Conservation (phyloP, 2,888 invertebrate species). For the Abrostola triplasia region DNA sequence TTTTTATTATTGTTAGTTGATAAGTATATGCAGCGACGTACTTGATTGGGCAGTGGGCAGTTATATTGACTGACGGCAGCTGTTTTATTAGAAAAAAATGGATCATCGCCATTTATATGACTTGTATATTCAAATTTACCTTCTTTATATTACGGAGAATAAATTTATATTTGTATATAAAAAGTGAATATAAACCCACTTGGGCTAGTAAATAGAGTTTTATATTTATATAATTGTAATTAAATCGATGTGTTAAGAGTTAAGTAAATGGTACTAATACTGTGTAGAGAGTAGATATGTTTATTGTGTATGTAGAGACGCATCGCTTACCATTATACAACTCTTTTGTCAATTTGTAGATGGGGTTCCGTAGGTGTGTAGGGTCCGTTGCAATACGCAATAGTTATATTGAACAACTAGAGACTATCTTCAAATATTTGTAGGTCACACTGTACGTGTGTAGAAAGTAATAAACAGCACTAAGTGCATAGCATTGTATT, state of each 20-base stretch:
- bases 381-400: slow-evolving; percentile 38
- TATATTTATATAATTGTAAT: slow-evolving; percentile 66
- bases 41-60: slow-evolving; percentile 31
- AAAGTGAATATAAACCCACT: slow-evolving; percentile 64
- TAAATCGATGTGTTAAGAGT: slow-evolving; percentile 56
- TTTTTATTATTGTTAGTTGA: slow-evolving; percentile 60
- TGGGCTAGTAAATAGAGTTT: slow-evolving; percentile 64
- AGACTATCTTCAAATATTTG: slow-evolving; percentile 23
- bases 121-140: slow-evolving; percentile 69
- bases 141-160: slow-evolving; percentile 65
- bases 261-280: slow-evolving; percentile 73
- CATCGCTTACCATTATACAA: slow-evolving; percentile 58
- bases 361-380: slow-evolving; percentile 50
- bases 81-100: slow-evolving; percentile 60
- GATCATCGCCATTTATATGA: slow-evolving; percentile 63
- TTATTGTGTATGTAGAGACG: slow-evolving; percentile 53
- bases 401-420: slow-evolving; percentile 24
- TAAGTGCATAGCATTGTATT: slow-evolving; percentile 23
- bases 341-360: slow-evolving; percentile 56
- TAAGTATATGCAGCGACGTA: slow-evolving; percentile 43
- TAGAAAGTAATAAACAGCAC: slow-evolving; percentile 14
- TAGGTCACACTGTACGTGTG: slow-evolving; percentile 10
- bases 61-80: slow-evolving; percentile 54
- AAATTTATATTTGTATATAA: slow-evolving; percentile 76
- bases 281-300: slow-evolving; percentile 63